Conservation (phyloP, 2,797 vertebrate species). For the Gadopsis marmoratus region DNA sequence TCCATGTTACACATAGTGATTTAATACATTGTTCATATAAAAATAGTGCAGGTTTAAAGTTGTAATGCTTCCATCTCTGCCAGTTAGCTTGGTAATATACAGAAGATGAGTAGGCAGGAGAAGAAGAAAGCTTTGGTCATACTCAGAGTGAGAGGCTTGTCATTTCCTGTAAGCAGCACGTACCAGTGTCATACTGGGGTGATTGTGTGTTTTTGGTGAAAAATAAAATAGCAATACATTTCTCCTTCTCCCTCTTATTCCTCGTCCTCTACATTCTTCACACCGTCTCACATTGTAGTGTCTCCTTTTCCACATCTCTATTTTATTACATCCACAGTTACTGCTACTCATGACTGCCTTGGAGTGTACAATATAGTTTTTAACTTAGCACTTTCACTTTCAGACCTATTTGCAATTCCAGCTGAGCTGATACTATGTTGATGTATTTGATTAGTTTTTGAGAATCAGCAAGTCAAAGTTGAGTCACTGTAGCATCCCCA, state of each 20-base stretch:
- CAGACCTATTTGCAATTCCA: not conserved
- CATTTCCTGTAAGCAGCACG: not conserved
- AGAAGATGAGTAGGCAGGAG: not conserved
- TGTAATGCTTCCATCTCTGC: not conserved
- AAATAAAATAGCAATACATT: constrained; percentile 8
- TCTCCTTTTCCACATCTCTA: not conserved
- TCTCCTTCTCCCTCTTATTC: not conserved
- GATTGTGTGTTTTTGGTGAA: not conserved
- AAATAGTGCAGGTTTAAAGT: constrained; percentile 2
- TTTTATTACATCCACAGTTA: not conserved
- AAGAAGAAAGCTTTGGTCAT: constrained; percentile 5
- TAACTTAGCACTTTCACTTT: not conserved
- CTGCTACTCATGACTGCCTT: not conserved
- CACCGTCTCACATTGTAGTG: not conserved
- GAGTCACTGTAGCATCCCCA: too few relatives aligned
- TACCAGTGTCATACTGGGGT: not conserved
- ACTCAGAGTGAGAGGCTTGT: not conserved
- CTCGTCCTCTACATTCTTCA: not conserved
- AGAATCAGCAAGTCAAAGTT: not conserved
- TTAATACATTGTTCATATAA: not conserved
- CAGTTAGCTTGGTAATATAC: not conserved
- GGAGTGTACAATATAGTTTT: not conserved
- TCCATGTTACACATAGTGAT: too few relatives aligned
- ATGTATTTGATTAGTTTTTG: not conserved
- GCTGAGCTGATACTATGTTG: too few relatives aligned